Evolutionary conservation across 2,113 vertebrate genomes (phyloP).

Genomic region (Aramus guarauna): DNA sequence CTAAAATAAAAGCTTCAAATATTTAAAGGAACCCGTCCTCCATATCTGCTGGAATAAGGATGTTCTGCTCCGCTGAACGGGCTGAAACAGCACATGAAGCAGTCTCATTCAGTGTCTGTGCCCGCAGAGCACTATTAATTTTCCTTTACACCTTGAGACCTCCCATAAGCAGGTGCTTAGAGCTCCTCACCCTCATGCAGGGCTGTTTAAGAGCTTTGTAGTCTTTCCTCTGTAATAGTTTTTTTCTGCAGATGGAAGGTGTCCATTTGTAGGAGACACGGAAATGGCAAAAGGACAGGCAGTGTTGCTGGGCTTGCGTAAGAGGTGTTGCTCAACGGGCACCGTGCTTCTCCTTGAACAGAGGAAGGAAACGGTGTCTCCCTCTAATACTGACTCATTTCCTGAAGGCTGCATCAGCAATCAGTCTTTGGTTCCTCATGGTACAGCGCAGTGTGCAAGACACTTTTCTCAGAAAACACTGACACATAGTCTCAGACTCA

Average conservation of each 20-base stretch:
- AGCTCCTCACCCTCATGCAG: neutral
- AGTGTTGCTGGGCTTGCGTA: neutral
- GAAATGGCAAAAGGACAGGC: neutral
- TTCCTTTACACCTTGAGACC: neutral
- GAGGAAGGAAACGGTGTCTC: conserved; percentile 52
- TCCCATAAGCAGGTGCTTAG: neutral
- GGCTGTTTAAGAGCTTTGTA: neutral
- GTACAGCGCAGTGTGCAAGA: accelerated
- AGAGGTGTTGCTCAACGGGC: neutral
- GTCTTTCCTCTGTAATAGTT: neutral
- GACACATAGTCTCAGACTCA: neutral
- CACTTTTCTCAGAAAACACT: neutral
- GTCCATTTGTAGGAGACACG: neutral
- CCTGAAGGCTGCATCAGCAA: conserved; percentile 31
- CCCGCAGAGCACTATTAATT: neutral
- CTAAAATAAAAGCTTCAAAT: neutral
- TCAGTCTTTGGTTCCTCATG: neutral
- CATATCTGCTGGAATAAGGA: neutral
- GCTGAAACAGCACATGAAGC: neutral
- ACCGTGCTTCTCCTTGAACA: neutral
- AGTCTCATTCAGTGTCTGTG: neutral
- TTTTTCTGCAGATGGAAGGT: neutral
- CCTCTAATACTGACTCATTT: conserved; percentile 41
- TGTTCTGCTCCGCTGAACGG: neutral
- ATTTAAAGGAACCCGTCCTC: neutral